Base-by-base conservation (phyloP, 2,113 vertebrate species). In the Lophotis ruficrista region DNA sequence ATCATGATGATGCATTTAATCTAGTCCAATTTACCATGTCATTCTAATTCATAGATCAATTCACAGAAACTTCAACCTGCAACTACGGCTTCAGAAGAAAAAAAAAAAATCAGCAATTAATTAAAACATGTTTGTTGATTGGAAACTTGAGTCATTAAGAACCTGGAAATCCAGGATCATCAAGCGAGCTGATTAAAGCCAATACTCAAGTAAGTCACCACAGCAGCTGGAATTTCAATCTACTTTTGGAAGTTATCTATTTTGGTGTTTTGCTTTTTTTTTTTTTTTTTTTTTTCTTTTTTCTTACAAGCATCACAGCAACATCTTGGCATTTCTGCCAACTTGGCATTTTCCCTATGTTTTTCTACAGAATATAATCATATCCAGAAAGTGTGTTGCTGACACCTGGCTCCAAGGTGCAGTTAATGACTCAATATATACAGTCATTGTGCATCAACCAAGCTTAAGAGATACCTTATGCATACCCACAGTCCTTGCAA, bases 1-100 rank as follows among this genome's bases (percentile, higher is more conserved):
- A 97, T 97, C 95, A 95, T 94, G 97, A 95, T 95, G 84, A 97
- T 96, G 84, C 75, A 95, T 96, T 98, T 96, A 97, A 98, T 96
- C 93, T 93, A 97, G 92, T 95, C 91, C 93, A 95, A 97, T 97
- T 98, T 93, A 95, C 96, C 94, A 92, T 83, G 81, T 95, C 97
- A 96, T 98, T 97, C 96, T 97, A 94, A 95, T 95, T 97, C 94
- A 97, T 28, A 96, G 93, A 97, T 95, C 95, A 96, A 95, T 93
- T 97, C 90, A 96, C 88, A 76, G 94, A 96, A 97, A 97, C 87
- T 95, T 96, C 77, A 85, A 80, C 58, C 50, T 92, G 71, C 37
- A 95, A 89, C 61, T 83, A 66, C 31, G 61, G 51, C 72, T 97
- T 94, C 81, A 60, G 86, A 89, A 61, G 37, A 66, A 91, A 96